Conservation (phyloP, 2,888 invertebrate species). For the Drosophila emarginata region DNA sequence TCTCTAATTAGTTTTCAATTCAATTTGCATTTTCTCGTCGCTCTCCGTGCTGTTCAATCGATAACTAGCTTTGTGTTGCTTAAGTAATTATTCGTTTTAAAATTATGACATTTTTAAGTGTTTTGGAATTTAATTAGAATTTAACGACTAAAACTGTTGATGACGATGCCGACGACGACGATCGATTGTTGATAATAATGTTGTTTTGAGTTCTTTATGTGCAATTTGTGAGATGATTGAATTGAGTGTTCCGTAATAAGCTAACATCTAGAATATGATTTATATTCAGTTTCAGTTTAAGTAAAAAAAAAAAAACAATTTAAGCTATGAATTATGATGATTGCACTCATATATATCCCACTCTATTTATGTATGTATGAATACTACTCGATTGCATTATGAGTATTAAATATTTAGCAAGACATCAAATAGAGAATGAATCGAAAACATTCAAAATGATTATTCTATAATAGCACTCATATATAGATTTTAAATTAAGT, state of each 20-base stretch:
- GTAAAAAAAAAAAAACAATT: not conserved
- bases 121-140: slow-evolving; percentile 58
- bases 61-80: slow-evolving; percentile 24
- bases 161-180: slow-evolving; percentile 22
- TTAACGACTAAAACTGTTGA: slow-evolving; percentile 44
- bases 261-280: not conserved
- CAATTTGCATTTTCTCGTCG: slow-evolving; percentile 65
- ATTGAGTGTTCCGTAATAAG: slow-evolving; percentile 1
- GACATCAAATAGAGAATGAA: not conserved
- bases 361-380: not conserved
- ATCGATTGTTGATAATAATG: slow-evolving; percentile 45
- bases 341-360: not conserved
- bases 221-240: slow-evolving; percentile 2
- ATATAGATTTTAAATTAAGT: not conserved
- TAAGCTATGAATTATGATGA: not conserved
- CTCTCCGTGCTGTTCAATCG: slow-evolving; percentile 3
- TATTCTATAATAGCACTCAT: not conserved
- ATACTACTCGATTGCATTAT: not conserved
- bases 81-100: slow-evolving; percentile 57
- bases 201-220: slow-evolving; percentile 32
- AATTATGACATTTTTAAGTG: slow-evolving; percentile 68
- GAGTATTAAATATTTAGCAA: not conserved
- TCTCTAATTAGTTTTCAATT: slow-evolving; percentile 74
- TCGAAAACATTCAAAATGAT: not conserved
- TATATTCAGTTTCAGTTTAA: too few relatives aligned